Evolutionary conservation across 2,113 vertebrate genomes (phyloP), one percentile per base, ranked within the genome.

Genomic region (Corythornis vintsioides): DNA sequence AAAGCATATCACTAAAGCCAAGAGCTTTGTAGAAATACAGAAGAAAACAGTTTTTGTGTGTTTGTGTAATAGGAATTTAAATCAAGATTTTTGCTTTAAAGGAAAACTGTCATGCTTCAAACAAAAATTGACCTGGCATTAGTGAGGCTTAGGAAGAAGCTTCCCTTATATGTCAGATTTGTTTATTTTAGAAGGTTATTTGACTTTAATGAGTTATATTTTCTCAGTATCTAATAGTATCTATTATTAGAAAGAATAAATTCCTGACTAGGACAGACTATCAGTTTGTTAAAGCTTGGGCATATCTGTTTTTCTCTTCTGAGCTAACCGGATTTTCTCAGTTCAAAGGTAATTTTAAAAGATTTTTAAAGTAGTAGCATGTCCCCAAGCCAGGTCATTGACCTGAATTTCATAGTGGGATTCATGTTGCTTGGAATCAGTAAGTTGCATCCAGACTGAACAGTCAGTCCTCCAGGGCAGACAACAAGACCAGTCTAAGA

Each of bases 281-380:
- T 73, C 55, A 57, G 67, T 82, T 90, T 83, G 33, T 26, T 87
- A 3, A 15, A 78, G 14, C 16, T 73, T 70, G 85, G 16, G 38
- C 40, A 40, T 76, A 53, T 13, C 22, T 29, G 47, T 88, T 90
- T 90, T 93, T 87, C 31, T 70, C 15, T 87, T 82, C 74, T 86
- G 28, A 73, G 31, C 17, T 86, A 48, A 88, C 79, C 13, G 50
- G 7, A 75, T 94, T 93, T 93, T 88, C 66, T 93, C 40, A 76
- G n/a, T 83, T 90, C 64, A 76, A 40, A 78, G 33, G 53, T 76
- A 70, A 38, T 38, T 38, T 38, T 38, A 10, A 82, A 63, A 84
- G 52, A 10, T 45, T 93, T 81, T 75, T 50, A 57, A 90, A 84
- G 63, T 50, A 55, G 45, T 47, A 28, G 17, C 31, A 73, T 0